Evolutionary conservation across 2,888 invertebrate species (phyloP).

Genomic region (Eustalomyia histrio): DNA sequence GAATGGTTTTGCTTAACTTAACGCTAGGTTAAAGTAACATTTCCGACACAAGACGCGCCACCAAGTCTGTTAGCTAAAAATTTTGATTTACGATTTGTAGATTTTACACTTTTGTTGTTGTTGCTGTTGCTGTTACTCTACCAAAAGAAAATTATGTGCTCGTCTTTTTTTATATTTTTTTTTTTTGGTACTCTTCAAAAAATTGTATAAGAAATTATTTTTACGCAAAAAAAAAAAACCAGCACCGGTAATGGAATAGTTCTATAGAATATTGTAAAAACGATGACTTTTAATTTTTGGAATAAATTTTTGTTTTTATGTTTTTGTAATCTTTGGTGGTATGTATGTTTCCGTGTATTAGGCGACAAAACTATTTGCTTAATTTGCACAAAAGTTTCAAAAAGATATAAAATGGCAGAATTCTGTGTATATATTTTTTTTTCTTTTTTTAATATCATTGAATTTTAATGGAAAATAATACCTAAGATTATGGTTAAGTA

Average conservation of each 20-base stretch:
- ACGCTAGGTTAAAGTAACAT: conserved; percentile 57
- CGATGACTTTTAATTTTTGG: conserved; percentile 59
- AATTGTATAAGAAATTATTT: conserved; percentile 52
- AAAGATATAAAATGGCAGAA: conserved; percentile 49
- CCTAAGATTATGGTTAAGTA: conserved; percentile 63
- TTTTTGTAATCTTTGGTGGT: background rate
- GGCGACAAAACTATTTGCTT: conserved; percentile 65
- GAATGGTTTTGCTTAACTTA: conserved; percentile 35
- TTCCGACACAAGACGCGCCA: conserved; percentile 63
- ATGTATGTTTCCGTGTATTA: conserved; percentile 49
- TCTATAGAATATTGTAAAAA: conserved; percentile 32
- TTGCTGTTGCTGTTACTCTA: no score
- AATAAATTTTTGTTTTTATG: background rate
- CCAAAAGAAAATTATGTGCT: conserved; percentile 44
- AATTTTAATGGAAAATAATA: conserved; percentile 61
- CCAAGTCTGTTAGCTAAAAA: conserved; percentile 52
- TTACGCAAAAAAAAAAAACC: conserved; percentile 49
- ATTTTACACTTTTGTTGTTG: conserved; percentile 49
- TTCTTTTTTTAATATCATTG: conserved; percentile 53
- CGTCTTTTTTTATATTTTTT: conserved; percentile 13
- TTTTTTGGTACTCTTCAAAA: conserved; percentile 36
- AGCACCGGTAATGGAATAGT: conserved; percentile 44
- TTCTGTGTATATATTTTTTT: background rate
- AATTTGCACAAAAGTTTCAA: conserved; percentile 62
- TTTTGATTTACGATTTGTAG: conserved; percentile 64